Evolutionary conservation across 2,888 invertebrate species (phyloP), one percentile per base, ranked within the genome.

Genomic region (Macaria liturata): DNA sequence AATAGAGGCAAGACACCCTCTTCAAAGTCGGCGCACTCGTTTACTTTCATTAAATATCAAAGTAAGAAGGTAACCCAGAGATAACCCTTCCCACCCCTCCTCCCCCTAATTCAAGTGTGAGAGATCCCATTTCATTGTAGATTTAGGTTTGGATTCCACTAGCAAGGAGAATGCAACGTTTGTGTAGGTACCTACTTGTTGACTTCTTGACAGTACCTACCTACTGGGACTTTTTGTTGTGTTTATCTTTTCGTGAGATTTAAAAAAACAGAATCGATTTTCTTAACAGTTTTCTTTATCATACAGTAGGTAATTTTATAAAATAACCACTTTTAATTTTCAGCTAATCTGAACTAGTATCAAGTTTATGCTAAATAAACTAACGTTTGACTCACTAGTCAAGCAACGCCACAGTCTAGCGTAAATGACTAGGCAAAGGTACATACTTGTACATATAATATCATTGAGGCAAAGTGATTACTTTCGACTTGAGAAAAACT

Each of bases 111-210:
- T 52, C 52, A 59, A 37, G 45, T 45, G 54, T 51, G 51, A 55
- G 46, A 49, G 52, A 34, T 52, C 8, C 46, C 59, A 53, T 60
- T 59, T 49, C 53, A 45, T 49, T 61, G 50, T 65, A 57, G 56
- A 58, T 60, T 58, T 60, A 62, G 60, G 60, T 56, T 50, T 53
- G 47, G 56, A 59, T 64, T 62, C 56, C 54, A 60, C 58, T 56
- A 51, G 49, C 20, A 52, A 50, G 40, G 50, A 49, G 32, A 61
- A 59, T 62, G 64, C 60, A 58, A 53, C 53, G 51, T 63, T 20
- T 58, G 54, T 53, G 39, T 55, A n/a, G n/a, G n/a, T n/a, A n/a
- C n/a, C n/a, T n/a, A 54, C 46, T 44, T 55, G 43, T 32, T n/a
- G 9, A 3, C 42, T 34, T 40, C 5, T 4, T 45, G 32, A 39